Evolutionary conservation across 2,113 vertebrate genomes (phyloP), one percentile per base, ranked within the genome.

Genomic region (Rana temporaria): DNA sequence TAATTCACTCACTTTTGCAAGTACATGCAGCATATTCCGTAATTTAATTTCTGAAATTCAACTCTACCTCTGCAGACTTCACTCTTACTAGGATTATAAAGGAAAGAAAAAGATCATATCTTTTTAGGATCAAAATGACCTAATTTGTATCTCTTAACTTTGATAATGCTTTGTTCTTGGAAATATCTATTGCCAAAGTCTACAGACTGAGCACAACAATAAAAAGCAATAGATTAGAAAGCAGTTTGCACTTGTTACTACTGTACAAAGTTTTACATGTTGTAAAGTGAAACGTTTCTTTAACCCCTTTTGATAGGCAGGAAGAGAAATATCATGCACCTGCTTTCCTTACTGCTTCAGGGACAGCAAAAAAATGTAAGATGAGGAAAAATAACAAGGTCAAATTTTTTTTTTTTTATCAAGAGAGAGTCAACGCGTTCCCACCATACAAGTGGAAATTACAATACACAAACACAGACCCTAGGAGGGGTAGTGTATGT

Each of bases 231-330:
- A 82, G 80, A 82, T 82, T 82, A 82, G 32, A 75, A 82, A 82
- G 80, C 80, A 67, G 80, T 75, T 75, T 82, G 70, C 26, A 68
- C 80, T 82, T 53, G 70, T 75, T 82, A 75, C 71, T 65, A 75
- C 62, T 75, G 71, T 42, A 59, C 62, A 82, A 75, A 75, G 52
- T 65, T 57, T 82, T 74, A 38, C 38, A 70, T 26, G 57, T 65
- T 72, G 68, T 72, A 63, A 81, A 73, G 34, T 64, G 38, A 65
- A 19, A 73, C 20, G 70, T 72, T 56, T 24, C 52, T 34, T 65
- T 53, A 73, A 82, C 68, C 79, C 69, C 42, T 65, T 60, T n/a
- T 20, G 56, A 60, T 34, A 74, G 71, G 11, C n/a, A 30, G 16
- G 9, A 38, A 30, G n/a, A 60, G 14, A 34, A 11, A 60, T 6